phyloP scores from a whole-genome alignment of 1,140 invertebrate species.

The Pachyrhynchus sulphureomaculatus region DNA sequence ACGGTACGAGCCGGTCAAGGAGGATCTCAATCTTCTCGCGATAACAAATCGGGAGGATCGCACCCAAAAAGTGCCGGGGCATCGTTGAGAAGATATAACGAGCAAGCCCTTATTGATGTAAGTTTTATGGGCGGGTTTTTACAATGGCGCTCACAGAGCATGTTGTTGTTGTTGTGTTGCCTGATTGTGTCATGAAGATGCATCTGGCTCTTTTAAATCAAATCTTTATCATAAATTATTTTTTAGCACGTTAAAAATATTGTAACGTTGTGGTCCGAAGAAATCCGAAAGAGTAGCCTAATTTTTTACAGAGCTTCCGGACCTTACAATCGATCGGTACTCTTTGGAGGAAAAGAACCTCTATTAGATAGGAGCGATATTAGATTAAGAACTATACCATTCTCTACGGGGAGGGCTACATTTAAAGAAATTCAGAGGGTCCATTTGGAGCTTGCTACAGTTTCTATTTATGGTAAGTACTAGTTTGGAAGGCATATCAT shows the following conservation, averaged over 20 bases:
- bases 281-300: conserved; percentile 68
- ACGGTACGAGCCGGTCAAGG: conserved; percentile 83
- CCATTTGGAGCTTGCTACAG: conserved; percentile 67
- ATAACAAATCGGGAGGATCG: conserved; percentile 64
- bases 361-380: conserved; percentile 65
- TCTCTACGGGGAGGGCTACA: conserved; percentile 79
- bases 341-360: conserved; percentile 76
- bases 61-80: conserved; percentile 79
- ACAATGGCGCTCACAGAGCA: too few relatives aligned
- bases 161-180: too few relatives aligned
- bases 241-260: conserved; percentile 78
- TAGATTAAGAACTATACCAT: conserved; percentile 74
- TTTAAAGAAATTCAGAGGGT: conserved; percentile 79
- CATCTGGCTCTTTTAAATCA: too few relatives aligned
- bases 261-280: conserved; percentile 66
- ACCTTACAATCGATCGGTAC: conserved; percentile 66
- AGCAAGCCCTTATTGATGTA: conserved; percentile 67
- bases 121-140: too few relatives aligned
- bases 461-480: conserved; percentile 48
- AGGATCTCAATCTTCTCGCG: conserved; percentile 70
- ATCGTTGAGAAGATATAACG: conserved; percentile 77
- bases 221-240: too few relatives aligned
- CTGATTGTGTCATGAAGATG: too few relatives aligned
- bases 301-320: conserved; percentile 79
- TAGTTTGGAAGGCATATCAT: too few relatives aligned